Conservation (phyloP, 1,140 invertebrate genomes). For the Thaumetopoea pityocampa region DNA sequence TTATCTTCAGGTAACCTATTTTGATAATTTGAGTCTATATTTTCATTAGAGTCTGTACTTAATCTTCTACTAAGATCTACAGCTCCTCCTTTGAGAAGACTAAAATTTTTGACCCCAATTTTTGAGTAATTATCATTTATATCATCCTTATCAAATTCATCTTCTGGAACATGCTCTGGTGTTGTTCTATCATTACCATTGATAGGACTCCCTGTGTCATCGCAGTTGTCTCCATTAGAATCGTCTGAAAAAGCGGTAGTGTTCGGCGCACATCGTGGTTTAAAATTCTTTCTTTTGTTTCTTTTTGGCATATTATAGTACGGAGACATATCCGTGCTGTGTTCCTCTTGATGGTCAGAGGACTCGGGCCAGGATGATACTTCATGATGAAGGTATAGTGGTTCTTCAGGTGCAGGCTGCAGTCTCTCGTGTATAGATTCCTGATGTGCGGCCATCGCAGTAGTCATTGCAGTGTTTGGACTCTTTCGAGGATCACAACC, state of each 20-base stretch:
- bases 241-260: conserved; percentile 69
- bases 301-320: conserved; percentile 77
- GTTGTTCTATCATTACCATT: conserved; percentile 66
- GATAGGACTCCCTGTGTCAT: conserved; percentile 60
- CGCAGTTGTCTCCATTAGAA: conserved; percentile 67
- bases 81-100: conserved; percentile 65
- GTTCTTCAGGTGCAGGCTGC: conserved; percentile 55
- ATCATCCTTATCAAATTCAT: conserved; percentile 56
- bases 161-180: conserved; percentile 43
- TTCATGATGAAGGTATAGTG: conserved; percentile 63
- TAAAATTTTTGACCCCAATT: conserved; percentile 72
- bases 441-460: conserved; percentile 70
- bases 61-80: conserved; percentile 70
- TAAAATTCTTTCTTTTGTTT: conserved; percentile 83
- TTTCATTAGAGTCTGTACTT: conserved; percentile 74
- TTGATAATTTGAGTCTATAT: conserved; percentile 66
- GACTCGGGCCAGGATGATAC: conserved; percentile 51
- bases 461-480: conserved; percentile 66
- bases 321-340: conserved; percentile 67
- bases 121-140: conserved; percentile 47
- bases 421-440: conserved; percentile 70
- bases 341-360: conserved; percentile 57
- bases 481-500: conserved; percentile 46
- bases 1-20: conserved; percentile 63
- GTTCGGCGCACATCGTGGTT: conserved; percentile 79